phyloP scores from a whole-genome alignment of 2,113 vertebrate species.

The Chloebia gouldiae region DNA sequence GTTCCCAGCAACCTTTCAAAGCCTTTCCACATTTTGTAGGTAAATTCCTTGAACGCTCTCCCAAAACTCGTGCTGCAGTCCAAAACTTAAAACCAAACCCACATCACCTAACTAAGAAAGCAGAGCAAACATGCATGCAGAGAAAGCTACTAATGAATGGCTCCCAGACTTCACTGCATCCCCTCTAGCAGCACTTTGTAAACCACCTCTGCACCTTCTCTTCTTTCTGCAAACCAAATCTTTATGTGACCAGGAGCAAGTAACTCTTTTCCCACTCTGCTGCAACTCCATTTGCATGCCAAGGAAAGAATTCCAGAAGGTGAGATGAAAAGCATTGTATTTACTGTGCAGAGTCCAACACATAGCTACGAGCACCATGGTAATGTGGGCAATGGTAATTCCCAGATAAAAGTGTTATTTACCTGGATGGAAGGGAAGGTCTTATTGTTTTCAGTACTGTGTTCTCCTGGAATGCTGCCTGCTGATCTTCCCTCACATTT shows the following conservation, averaged over 20 bases:
- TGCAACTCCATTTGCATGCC: background rate
- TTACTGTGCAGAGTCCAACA: background rate
- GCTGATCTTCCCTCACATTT: conserved; percentile 96
- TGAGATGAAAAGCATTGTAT: background rate
- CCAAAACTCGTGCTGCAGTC: background rate
- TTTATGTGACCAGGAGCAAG: background rate
- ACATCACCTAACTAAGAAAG: background rate
- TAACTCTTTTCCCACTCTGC: background rate
- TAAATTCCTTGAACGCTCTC: background rate
- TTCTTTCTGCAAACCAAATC: background rate
- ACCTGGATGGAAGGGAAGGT: conserved; percentile 96
- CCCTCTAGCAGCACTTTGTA: background rate
- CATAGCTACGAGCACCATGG: background rate
- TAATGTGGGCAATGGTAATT: background rate
- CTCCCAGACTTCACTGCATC: background rate
- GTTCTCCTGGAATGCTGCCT: conserved; percentile 95
- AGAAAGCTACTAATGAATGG: background rate
- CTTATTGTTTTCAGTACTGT: conserved; percentile 91
- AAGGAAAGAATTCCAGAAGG: background rate
- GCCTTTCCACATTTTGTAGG: background rate
- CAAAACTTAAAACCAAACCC: background rate
- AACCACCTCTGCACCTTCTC: background rate
- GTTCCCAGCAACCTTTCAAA: background rate
- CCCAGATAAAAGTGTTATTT: background rate
- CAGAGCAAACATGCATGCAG: background rate